phyloP scores from a whole-genome alignment of 2,888 invertebrate genomes.

The Cartodere bifasciata region DNA sequence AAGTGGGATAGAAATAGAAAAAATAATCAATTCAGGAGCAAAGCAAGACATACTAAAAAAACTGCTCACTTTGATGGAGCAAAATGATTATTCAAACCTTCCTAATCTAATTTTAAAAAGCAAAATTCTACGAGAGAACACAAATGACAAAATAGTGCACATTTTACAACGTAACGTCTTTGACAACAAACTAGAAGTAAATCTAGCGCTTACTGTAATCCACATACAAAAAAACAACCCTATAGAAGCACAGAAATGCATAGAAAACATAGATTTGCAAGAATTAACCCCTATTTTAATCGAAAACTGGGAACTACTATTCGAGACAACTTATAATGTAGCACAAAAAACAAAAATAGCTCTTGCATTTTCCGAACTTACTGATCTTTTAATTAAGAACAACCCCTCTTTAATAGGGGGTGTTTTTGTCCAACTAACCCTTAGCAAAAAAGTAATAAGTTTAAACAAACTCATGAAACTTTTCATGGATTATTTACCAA shows the following conservation, averaged over 20 bases:
- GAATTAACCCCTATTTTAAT: slow-evolving; percentile 33
- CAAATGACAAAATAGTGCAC: slow-evolving; percentile 41
- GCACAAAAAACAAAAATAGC: slow-evolving; percentile 29
- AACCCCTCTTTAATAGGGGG: slow-evolving; percentile 37
- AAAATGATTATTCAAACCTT: slow-evolving; percentile 34
- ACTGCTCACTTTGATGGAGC: slow-evolving; percentile 33
- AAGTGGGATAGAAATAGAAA: slow-evolving; percentile 36
- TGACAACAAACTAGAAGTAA: slow-evolving; percentile 29
- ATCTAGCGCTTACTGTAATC: slow-evolving; percentile 37
- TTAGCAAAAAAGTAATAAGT: slow-evolving; percentile 31
- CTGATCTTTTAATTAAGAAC: slow-evolving; percentile 38
- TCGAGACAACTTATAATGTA: slow-evolving; percentile 34
- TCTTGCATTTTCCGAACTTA: slow-evolving; percentile 42
- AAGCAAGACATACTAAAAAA: slow-evolving; percentile 33
- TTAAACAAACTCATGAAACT: slow-evolving; percentile 35
- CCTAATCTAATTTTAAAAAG: slow-evolving; percentile 40
- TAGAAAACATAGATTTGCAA: slow-evolving; percentile 34
- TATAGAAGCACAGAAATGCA: slow-evolving; percentile 34
- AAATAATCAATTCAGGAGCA: slow-evolving; percentile 29
- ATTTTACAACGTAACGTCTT: slow-evolving; percentile 31
- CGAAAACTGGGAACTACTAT: slow-evolving; percentile 39
- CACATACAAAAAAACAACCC: slow-evolving; percentile 41
- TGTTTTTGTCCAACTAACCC: slow-evolving; percentile 37
- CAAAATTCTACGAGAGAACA: slow-evolving; percentile 40
- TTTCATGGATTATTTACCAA: slow-evolving; percentile 52